Base-by-base conservation (phyloP, 2,797 vertebrate species). In the Coregonus sp. region DNA sequence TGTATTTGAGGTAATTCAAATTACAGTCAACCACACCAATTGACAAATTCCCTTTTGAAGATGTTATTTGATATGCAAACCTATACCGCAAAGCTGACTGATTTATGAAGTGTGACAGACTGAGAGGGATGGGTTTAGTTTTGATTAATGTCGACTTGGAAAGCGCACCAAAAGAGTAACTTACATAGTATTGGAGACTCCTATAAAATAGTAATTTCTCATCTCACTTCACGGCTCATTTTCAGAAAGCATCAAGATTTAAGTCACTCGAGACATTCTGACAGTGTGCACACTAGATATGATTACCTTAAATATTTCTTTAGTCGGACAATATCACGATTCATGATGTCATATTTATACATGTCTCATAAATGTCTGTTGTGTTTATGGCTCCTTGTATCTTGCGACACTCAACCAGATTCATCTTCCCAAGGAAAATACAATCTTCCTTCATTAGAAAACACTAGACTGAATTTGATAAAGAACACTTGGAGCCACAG, bases 281-380 rank as follows among this genome's bases (percentile, higher is more conserved):
- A 83, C 77, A 74, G 51, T 52, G 78, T 31, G 31, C 68, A 81
- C 51, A 73, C 78, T 82, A 82, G 66, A 83, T 82, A 84, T 80
- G 63, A 67, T 11, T 80, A 84, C 81, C 76, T 86, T 70, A 59
- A 85, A 80, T 83, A 75, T 80, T 84, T 88, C 77, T 85, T 79
- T 70, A 78, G 81, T 87, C 77, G 86, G 79, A 79, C 70, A 76
- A 76, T 75, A 77, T 78, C 20, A 25, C 18, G 73, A 71, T 84
- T 82, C 78, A 80, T 85, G 79, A 87, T 79, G 66, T 76, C 68
- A 67, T 80, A 77, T 89, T 87, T 84, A 88, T 76, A 81, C 56
- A 67, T 61, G 56, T 85, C 84, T 89, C 84, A 78, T 90, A 91
- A 91, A 90, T 54, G 81, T 89, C 84, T 85, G 84, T 89, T 3